These are phyloP conservation scores for Schizotus pectinicornis DNA, from an alignment of 2,888 invertebrate genomes.

Conservation along the genomic window DNA sequence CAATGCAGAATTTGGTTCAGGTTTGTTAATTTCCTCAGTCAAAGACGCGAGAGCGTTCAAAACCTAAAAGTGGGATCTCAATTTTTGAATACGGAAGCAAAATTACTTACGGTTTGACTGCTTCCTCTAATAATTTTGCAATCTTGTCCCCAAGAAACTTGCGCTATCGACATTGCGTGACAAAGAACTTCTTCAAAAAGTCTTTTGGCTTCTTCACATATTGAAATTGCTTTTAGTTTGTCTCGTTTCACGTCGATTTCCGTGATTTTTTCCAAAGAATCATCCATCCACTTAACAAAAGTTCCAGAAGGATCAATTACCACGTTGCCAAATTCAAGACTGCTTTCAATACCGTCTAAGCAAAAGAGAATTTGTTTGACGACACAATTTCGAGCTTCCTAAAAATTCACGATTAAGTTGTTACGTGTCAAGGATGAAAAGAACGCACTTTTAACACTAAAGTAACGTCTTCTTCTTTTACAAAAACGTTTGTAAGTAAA, in stretches of 20 bases:
- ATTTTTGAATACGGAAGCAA: background rate
- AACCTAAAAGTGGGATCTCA: slow-evolving; percentile 56
- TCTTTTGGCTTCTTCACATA: slow-evolving; percentile 36
- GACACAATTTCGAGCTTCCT: slow-evolving; percentile 45
- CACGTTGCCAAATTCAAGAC: slow-evolving; percentile 24
- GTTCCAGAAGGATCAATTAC: slow-evolving; percentile 36
- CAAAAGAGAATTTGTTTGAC: slow-evolving; percentile 41
- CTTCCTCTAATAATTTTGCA: slow-evolving; percentile 60
- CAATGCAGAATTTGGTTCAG: slow-evolving; percentile 60
- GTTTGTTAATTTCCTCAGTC: slow-evolving; percentile 57
- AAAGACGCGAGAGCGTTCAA: slow-evolving; percentile 62
- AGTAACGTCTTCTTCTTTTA: slow-evolving; percentile 33
- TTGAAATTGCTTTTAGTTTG: slow-evolving; percentile 23
- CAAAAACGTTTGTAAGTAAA: slow-evolving; percentile 36
- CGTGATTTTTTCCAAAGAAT: slow-evolving; percentile 47
- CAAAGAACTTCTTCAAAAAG: slow-evolving; percentile 53
- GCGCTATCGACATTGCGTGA: slow-evolving; percentile 56
- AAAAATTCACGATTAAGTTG: no score
- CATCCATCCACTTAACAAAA: slow-evolving; percentile 54
- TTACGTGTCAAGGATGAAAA: background rate
- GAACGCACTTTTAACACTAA: slow-evolving; percentile 27
- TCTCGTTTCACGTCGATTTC: slow-evolving; percentile 41
- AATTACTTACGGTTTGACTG: slow-evolving; percentile 61
- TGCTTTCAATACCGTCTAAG: slow-evolving; percentile 38
- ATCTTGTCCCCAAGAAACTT: slow-evolving; percentile 51